Evolutionary conservation across 2,797 vertebrate genomes (phyloP).

Genomic region (Clangula hyemalis): DNA sequence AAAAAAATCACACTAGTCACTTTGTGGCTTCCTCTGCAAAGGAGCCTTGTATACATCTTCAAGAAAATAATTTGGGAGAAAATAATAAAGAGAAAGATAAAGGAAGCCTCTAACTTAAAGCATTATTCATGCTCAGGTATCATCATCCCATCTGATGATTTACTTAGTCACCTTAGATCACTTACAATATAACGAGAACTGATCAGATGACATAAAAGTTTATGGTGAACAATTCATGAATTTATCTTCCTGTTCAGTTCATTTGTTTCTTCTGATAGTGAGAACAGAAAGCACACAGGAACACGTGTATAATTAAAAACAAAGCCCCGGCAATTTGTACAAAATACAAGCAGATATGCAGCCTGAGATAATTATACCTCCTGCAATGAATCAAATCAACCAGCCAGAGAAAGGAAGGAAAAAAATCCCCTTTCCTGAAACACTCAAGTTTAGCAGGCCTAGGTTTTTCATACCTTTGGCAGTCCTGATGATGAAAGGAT

Average conservation of each 20-base stretch:
- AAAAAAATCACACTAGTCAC: neutral
- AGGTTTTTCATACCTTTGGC: neutral
- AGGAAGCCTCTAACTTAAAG: neutral
- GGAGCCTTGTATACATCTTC: neutral
- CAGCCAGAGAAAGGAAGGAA: neutral
- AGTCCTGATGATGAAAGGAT: neutral
- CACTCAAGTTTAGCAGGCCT: neutral
- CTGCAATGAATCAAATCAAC: neutral
- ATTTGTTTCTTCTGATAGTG: neutral
- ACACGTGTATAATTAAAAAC: neutral
- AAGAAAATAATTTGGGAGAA: neutral
- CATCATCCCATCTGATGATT: neutral
- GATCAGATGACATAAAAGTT: neutral
- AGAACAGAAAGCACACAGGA: neutral
- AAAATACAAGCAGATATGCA: neutral
- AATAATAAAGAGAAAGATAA: neutral
- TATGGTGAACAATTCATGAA: neutral
- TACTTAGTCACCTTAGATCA: neutral
- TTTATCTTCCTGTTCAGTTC: neutral
- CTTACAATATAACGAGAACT: neutral
- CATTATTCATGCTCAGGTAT: neutral
- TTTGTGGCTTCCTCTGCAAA: neutral
- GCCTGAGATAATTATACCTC: neutral
- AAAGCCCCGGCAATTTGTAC: neutral
- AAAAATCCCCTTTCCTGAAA: neutral